Base-by-base conservation (phyloP, 2,888 invertebrate species). In the Drosophila flavopinicola region DNA sequence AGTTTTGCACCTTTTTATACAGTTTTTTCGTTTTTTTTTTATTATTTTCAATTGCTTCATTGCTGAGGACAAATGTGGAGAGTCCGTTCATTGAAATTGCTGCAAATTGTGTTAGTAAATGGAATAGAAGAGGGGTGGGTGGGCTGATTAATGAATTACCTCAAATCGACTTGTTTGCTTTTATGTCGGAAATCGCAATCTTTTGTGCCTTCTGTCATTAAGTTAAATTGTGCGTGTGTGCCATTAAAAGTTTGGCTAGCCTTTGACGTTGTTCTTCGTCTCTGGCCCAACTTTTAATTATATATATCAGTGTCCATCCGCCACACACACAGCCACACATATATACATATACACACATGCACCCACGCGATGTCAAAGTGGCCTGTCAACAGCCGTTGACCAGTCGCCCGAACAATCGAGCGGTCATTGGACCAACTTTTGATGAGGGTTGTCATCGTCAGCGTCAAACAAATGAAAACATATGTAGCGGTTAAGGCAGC, bases 381-480 rank as follows among this genome's bases (percentile, higher is more conserved):
- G 83, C 65, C 75, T 78, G 87, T 75, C 85, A 82, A 75, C 80
- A 84, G 53, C 59, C 85, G 66, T 66, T 82, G 85, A 78, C 84
- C 87, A 83, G 78, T 79, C 59, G 72, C 60, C 70, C 78, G 58
- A 64, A 69, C 87, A 87, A 84, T 84, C 87, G 80, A 71, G 77
- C 77, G 80, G 61, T 73, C 79, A 79, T 84, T 49, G 70, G 87
- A 66, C 77, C 83, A 83, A 87, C 65, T 87, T 83, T 87, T 83
- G 83, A 83, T 83, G 83, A 83, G 85, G 83, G 83, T 83, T 86
- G 87, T 80, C 79, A 84, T 82, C 85, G 64, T 80, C 82, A 74
- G 78, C 75, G 72, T 78, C 87, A 85, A 82, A 78, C 75, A 82
- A 85, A 87, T 82, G 85, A 87, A 80, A 85, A 83, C 83, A 83